Evolutionary conservation across 1,140 invertebrate genomes (phyloP), one percentile per base, ranked within the genome.

Genomic region (Penaeus indicus): DNA sequence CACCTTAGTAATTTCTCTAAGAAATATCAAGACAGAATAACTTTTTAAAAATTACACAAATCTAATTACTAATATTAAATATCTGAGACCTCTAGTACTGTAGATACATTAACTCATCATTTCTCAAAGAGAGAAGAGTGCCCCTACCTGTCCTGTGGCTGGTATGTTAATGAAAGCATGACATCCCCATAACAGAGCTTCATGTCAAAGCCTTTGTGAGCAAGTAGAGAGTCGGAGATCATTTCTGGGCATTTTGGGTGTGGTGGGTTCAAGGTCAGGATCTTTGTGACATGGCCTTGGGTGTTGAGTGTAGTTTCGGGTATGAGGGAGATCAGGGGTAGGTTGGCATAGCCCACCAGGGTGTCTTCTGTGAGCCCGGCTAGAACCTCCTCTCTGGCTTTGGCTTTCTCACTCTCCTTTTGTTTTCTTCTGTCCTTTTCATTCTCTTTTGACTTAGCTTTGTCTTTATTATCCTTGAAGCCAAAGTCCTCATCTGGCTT

Each of bases 151-250:
- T 92, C 91, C 38, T 91, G 82, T 32, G 92, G 90, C 87, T 93
- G 92, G 88, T 93, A 93, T 7, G 95, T 93, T 92, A 98, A 97
- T n/a, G 96, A 96, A 0, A 98, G 93, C 5, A 97, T 94, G 67
- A 97, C 95, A 92, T 98, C 97, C 3, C 97, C 98, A 92, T 97
- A 98, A 92, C 97, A 98, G 18, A 98, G 94, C 60, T 95, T 95
- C 7, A 96, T 96, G 92, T 98, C 97, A 92, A 98, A 98, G 19
- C 97, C 98, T 0, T 96, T 96, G 93, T 96, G 96, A 67, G 96
- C 96, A 89, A 96, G 93, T 60, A 97, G 83, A 81, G 89, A 84
- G 67, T 88, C 89, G 18, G 69, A 67, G 8, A 84, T 86, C 86
- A 93, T 92, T 91, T 92, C 60, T 90, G 92, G 42, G 90, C 91